Base-by-base conservation (phyloP, 2,797 vertebrate species). In the Aselliscus stoliczkanus region DNA sequence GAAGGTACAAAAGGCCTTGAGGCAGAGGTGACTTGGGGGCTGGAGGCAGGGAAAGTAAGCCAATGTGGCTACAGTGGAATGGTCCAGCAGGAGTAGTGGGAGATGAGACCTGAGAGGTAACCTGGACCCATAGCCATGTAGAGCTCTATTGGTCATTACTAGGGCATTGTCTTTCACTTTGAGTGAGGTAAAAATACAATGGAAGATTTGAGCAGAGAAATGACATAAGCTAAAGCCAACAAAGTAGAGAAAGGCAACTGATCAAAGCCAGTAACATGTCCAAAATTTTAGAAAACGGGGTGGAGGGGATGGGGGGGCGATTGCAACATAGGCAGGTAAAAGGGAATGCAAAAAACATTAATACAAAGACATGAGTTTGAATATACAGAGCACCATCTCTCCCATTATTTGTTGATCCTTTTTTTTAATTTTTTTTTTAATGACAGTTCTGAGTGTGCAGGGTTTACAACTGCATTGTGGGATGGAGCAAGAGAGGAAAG, bases 51-150 rank as follows among this genome's bases (percentile, higher is more conserved):
- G 29, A 21, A 34, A 34, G 4, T 4, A 8, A 54, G 15, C 5
- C 50, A 47, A 8, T 7, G 7, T 23, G 56, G 39, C 67, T 29
- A 25, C 17, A 14, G 7, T 42, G 29, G 7, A 90, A 9, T 58
- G 27, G 18, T 8, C 14, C n/a, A 29, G 11, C 21, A 3, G 12
- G 39, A 11, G 1, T n/a, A 18, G 31, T 0, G 20, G 29, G 34
- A 79, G 18, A 21, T 52, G 37, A n/a, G 17, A 65, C 15, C 37
- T 20, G 23, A 62, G 18, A 31, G 25, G 34, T 8, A 34, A 8
- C 18, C 42, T 20, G 37, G 7, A 23, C 13, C 27, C 2, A n/a
- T 25, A 31, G 29, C 9, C 4, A 23, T 25, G 14, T 13, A 11
- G n/a, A 70, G 15, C 7, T 4, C 11, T 39, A 20, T 0, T 9